Conservation (phyloP, 2,797 vertebrate species). For the Schizothorax lantsangensis region DNA sequence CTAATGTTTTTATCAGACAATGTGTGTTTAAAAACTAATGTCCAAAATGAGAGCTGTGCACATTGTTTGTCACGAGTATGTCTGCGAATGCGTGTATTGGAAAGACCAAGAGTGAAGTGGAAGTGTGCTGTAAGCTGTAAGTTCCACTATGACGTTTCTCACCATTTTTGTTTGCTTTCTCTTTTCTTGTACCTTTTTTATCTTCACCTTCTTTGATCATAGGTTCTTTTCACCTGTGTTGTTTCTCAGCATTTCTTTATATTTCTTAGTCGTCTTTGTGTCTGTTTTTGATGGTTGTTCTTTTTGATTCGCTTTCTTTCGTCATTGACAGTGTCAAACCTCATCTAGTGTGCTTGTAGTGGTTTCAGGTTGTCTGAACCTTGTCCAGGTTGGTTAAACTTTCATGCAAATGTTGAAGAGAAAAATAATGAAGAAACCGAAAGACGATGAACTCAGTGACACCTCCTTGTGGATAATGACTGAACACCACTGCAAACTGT, state of each 20-base stretch:
- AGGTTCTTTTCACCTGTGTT: background rate
- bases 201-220: background rate
- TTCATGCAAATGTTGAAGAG: background rate
- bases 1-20: background rate
- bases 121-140: constrained; percentile 1
- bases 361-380: constrained; percentile 20
- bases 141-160: constrained; percentile 8
- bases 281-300: background rate
- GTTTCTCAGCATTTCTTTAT: background rate
- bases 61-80: background rate
- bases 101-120: constrained; percentile 16
- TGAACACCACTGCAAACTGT: background rate
- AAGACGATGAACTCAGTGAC: background rate
- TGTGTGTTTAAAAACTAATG: background rate
- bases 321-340: background rate
- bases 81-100: background rate
- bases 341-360: background rate
- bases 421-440: background rate
- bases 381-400: constrained; percentile 16
- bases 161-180: constrained; percentile 16
- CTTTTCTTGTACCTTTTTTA: constrained; percentile 15
- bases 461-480: constrained; percentile 14
- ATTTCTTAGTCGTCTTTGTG: background rate
- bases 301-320: background rate
- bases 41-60: background rate